Evolutionary conservation across 2,113 vertebrate species (phyloP), one percentile per base, ranked within the genome.

Genomic region (Miniopterus natalensis): DNA sequence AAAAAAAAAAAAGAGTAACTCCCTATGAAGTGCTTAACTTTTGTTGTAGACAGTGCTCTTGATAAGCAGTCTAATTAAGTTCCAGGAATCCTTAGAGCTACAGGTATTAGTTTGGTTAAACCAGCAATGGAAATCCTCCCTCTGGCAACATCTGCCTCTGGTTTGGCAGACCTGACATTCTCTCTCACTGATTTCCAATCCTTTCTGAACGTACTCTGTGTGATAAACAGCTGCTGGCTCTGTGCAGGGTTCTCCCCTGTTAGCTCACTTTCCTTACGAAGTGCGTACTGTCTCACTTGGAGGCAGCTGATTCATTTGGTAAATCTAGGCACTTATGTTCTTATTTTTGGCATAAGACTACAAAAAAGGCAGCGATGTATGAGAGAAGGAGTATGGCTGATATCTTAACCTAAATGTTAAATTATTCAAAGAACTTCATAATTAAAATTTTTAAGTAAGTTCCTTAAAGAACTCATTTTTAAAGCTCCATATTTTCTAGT

Each of bases 131-230:
- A 96, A 92, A 95, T 73, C 95, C 78, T 77, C 86, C 95, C 94
- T 91, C 96, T 55, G 74, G 66, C 93, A 92, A 49, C 40, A 29
- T 87, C 81, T 97, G 86, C 94, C 94, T 97, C 97, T 94, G 80
- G 49, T 90, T 92, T 83, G 73, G 80, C 90, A 78, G 88, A 84
- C 59, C 3, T 77, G 57, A 12, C 88, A 53, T 84, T 86, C 78
- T 68, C 21, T 88, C 95, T 94, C 90, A 89, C 96, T 97, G 73
- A 53, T 75, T 90, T 13, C n/a, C 0, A 23, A 6, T 80, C 78
- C 84, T 92, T 94, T 95, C 78, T 78, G 78, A 95, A 59, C 2
- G 2, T 10, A 20, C 90, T 49, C 65, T 51, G 61, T 84, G 61
- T 75, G 14, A 57, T 71, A 68, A 36, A 66, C 77, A 63, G 55